Evolutionary conservation across 2,113 vertebrate genomes (phyloP).

Genomic region (Notothenia rossii): DNA sequence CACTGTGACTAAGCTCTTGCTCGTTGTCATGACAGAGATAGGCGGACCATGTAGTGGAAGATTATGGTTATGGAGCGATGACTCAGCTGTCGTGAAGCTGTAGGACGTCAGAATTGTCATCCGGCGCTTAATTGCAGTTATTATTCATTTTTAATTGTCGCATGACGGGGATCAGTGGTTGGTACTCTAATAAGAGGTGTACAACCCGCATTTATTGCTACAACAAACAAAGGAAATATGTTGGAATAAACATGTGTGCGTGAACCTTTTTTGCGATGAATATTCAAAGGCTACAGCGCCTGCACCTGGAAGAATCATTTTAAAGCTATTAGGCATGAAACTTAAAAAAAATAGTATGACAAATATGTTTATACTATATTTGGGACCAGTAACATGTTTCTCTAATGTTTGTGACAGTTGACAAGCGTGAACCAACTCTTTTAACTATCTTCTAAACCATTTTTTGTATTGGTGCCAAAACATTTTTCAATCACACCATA

Average conservation of each 20-base stretch:
- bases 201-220: conserved; percentile 63
- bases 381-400: neutral
- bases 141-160: conserved; percentile 81
- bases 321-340: neutral
- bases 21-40: conserved; percentile 57
- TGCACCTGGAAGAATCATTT: conserved; percentile 1
- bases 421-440: neutral
- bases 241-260: neutral
- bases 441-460: neutral
- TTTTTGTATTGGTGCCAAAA: neutral
- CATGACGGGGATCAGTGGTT: conserved; percentile 75
- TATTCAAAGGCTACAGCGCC: conserved; percentile 7
- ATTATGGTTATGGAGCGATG: conserved; percentile 76
- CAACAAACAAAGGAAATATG: conserved; percentile 42
- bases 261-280: neutral
- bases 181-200: conserved; percentile 59
- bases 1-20: conserved; percentile 59
- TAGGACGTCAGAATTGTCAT: conserved; percentile 73
- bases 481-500: neutral
- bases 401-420: neutral
- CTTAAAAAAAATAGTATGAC: neutral
- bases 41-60: conserved; percentile 68
- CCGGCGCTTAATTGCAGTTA: conserved; percentile 80
- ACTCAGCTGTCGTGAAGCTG: conserved; percentile 78
- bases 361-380: neutral